A percentile compares a stretch with the other conserved stretches of the same genome.
These are phyloP conservation scores for Anser brachyrhynchus DNA, from an alignment of 2,113 vertebrate species.

Conservation along the genomic window DNA sequence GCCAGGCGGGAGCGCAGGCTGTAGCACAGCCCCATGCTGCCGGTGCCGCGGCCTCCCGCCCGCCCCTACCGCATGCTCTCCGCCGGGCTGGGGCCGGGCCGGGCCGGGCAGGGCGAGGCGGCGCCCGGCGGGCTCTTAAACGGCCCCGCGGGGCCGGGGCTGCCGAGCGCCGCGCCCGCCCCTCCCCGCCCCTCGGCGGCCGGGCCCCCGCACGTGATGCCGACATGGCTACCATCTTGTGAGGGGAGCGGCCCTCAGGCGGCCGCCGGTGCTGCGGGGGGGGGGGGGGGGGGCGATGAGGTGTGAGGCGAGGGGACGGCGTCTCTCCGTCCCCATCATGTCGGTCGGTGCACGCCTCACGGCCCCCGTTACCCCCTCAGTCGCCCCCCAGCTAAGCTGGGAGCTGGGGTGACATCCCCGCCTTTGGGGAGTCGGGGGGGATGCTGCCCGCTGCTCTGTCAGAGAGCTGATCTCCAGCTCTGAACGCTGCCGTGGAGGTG, in stretches of 20 bases:
- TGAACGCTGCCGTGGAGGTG: not conserved
- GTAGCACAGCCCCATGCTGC: conserved; percentile 67
- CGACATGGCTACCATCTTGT: not conserved
- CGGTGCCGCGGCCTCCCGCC: not conserved
- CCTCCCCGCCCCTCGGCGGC: not conserved
- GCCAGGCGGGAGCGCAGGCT: conserved; percentile 67
- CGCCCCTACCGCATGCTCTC: not conserved
- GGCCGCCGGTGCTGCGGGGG: no score
- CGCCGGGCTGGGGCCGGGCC: not conserved
- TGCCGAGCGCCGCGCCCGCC: not conserved
- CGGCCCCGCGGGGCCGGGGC: not conserved
- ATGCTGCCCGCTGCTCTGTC: not conserved
- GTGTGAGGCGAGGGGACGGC: no score
- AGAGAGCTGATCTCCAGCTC: not conserved
- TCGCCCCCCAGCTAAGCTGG: not conserved
- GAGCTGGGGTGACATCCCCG: not conserved
- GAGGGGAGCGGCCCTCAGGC: not conserved
- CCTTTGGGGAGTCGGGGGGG: not conserved
- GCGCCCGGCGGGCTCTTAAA: not conserved
- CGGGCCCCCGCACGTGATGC: not conserved
- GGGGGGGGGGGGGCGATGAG: no score
- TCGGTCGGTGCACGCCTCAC: no score
- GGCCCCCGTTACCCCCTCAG: no score
- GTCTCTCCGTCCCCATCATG: no score
- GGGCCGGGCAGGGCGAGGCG: not conserved